phyloP scores from a whole-genome alignment of 2,888 invertebrate genomes.

The Thera britannica region DNA sequence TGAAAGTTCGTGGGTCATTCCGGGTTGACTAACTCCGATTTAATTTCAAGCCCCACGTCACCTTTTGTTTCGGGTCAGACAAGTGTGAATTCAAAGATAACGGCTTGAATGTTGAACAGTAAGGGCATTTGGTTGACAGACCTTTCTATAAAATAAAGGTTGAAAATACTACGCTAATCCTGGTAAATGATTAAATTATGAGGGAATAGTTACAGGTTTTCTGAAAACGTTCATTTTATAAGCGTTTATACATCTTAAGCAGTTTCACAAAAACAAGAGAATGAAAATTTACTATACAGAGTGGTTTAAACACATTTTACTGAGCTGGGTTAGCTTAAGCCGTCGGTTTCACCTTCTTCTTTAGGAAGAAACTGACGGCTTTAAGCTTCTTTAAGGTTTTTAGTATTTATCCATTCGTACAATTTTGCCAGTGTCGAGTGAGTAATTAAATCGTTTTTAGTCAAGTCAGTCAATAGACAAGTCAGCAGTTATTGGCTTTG shows the following conservation, averaged over 20 bases:
- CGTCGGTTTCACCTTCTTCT: too few relatives aligned
- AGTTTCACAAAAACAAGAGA: conserved; percentile 24
- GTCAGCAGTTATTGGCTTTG: too few relatives aligned
- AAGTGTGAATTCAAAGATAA: conserved; percentile 43
- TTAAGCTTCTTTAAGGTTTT: too few relatives aligned
- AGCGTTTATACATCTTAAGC: conserved; percentile 1
- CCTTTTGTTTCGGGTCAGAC: conserved; percentile 52
- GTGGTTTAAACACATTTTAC: conserved; percentile 42
- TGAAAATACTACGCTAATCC: background rate
- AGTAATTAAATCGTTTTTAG: too few relatives aligned
- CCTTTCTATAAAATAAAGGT: background rate
- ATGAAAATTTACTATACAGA: conserved; percentile 25
- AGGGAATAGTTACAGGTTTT: too few relatives aligned
- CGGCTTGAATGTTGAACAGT: conserved; percentile 34
- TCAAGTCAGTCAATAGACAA: too few relatives aligned
- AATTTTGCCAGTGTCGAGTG: too few relatives aligned
- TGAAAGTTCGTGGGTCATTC: conserved; percentile 48
- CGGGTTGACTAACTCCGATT: conserved; percentile 45
- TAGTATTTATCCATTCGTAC: too few relatives aligned
- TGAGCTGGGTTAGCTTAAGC: conserved; percentile 45
- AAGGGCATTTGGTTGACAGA: conserved; percentile 10
- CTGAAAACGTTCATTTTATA: background rate
- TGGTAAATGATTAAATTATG: too few relatives aligned
- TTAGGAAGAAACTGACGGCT: conserved; percentile 35
- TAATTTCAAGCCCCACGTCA: conserved; percentile 51